These are phyloP conservation scores for Neodiprion lecontei DNA, from an alignment of 1,140 invertebrate species.

Conservation along the genomic window DNA sequence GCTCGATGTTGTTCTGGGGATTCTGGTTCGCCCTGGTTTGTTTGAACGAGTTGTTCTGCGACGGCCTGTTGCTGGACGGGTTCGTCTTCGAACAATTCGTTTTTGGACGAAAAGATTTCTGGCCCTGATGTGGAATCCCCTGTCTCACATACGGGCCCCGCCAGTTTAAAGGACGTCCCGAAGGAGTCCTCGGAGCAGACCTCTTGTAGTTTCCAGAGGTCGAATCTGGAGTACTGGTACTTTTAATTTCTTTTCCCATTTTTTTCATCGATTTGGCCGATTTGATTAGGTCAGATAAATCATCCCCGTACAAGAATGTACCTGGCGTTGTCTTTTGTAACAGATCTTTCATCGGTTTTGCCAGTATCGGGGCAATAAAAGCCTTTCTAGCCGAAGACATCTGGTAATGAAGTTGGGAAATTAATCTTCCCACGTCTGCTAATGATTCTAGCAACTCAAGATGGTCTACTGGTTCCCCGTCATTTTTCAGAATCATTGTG, in stretches of 20 bases:
- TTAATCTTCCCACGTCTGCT: constrained; percentile 15
- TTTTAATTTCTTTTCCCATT: constrained; percentile 16
- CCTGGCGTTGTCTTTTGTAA: constrained; percentile 19
- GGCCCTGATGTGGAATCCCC: constrained; percentile 21
- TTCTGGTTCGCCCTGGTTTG: neutral
- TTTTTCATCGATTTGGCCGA: constrained; percentile 18
- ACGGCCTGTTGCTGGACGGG: constrained; percentile 5
- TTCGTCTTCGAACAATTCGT: constrained; percentile 11
- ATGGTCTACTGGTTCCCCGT: constrained; percentile 18
- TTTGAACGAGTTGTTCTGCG: constrained; percentile 9
- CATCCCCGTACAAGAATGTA: constrained; percentile 12
- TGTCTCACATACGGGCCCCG: constrained; percentile 15
- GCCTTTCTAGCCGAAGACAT: constrained; percentile 23
- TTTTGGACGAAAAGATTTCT: constrained; percentile 6
- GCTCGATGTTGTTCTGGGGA: neutral
- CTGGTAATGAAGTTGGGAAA: constrained; percentile 17
- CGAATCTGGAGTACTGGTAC: neutral
- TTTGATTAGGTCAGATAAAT: constrained; percentile 14
- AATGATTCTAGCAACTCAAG: constrained; percentile 16
- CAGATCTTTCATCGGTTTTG: constrained; percentile 18
- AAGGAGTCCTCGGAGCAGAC: neutral
- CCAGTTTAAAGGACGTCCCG: constrained; percentile 21
- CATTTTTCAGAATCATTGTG: constrained; percentile 16
- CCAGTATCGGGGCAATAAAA: constrained; percentile 18
- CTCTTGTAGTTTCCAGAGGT: constrained; percentile 5